phyloP scores from a whole-genome alignment of 2,113 vertebrate species.

The Polyodon spathula region DNA sequence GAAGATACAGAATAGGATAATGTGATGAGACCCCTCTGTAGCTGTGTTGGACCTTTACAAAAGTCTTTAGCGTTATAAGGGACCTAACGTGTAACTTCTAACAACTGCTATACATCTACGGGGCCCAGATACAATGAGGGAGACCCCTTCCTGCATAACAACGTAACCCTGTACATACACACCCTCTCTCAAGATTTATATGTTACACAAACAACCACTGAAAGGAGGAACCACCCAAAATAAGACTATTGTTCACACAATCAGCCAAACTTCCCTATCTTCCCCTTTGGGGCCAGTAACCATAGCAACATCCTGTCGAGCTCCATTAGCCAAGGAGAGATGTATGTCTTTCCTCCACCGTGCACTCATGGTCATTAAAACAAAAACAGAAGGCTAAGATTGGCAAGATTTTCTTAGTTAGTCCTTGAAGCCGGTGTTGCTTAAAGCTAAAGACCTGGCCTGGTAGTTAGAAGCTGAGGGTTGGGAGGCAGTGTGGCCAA shows the following conservation, averaged over 20 bases:
- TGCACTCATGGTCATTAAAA: slow-evolving; percentile 1
- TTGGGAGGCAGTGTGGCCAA: no score
- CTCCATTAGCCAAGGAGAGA: slow-evolving; percentile 3
- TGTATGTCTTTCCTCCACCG: slow-evolving; percentile 4
- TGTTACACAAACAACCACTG: neutral
- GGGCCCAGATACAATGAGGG: no score
- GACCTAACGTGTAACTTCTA: no score
- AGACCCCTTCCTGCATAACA: neutral
- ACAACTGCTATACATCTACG: no score
- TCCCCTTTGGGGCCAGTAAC: slow-evolving; percentile 7
- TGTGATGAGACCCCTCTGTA: no score
- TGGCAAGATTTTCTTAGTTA: slow-evolving; percentile 25
- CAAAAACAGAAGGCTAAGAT: slow-evolving; percentile 35
- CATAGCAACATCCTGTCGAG: neutral
- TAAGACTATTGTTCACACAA: slow-evolving; percentile 5
- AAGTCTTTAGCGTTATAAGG: no score
- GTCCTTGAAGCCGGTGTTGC: neutral
- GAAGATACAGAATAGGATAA: no score
- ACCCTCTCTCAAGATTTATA: neutral
- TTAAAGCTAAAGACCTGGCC: no score
- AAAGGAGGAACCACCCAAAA: slow-evolving; percentile 2
- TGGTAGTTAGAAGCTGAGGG: no score
- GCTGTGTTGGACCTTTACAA: no score
- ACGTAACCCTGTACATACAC: neutral
- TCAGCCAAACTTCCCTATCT: neutral